Evolutionary conservation across 2,797 vertebrate species (phyloP), one percentile per base, ranked within the genome.

Genomic region (Neostethus bicornis): DNA sequence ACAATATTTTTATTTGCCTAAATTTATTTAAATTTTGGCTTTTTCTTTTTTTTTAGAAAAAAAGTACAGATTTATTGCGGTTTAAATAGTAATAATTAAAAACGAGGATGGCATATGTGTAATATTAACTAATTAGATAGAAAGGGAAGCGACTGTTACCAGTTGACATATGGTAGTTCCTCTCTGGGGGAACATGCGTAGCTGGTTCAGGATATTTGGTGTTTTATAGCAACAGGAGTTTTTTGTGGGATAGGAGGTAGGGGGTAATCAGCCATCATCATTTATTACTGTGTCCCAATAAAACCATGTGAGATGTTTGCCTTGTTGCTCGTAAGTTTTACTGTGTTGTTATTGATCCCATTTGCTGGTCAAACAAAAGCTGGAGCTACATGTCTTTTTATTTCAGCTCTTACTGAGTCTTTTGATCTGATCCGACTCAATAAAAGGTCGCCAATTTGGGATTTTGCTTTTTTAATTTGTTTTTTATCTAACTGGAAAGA

Each of bases 211-310:
- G 43, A 31, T 66, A 51, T 71, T 57, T 63, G 65, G 51, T 64
- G 41, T 79, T 75, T 76, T 59, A 75, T 74, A 75, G 74, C 65
- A 73, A 70, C 75, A 67, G 65, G 75, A 65, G 70, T 50, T 12
- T 64, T 39, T 56, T 76, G 72, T 48, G n/a, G n/a, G n/a, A 69
- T 25, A 51, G 44, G 73, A 49, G 39, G 38, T n/a, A n/a, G 50
- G 45, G 54, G 61, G 53, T 72, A 51, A 66, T 75, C 41, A 50
- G 45, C 55, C 55, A 26, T 74, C 25, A 61, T 41, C 41, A 58
- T 66, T 58, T 59, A 47, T 29, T 21, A 53, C 43, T 34, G 26
- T 63, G 61, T 47, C 19, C 47, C 67, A 51, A 60, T 57, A 11
- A 34, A 43, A 53, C 31, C 29, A 10, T 41, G 6, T 51, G 23